Conservation (phyloP, 2,113 vertebrate species). For the Cyprinodon tularosa region DNA sequence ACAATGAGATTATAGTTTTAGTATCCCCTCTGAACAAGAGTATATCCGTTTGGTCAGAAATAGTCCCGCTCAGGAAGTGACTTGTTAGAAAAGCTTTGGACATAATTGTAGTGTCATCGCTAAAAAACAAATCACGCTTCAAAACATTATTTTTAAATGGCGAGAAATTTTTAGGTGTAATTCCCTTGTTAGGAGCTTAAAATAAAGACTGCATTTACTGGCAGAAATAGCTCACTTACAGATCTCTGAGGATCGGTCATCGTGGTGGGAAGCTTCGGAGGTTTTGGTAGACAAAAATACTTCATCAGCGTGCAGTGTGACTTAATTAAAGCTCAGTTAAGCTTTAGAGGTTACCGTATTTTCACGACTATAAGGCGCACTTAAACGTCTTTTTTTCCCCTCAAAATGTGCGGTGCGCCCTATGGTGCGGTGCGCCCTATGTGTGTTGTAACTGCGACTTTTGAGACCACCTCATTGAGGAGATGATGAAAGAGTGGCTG, state of each 20-base stretch:
- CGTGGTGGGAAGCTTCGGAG: neutral
- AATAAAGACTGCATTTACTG: neutral
- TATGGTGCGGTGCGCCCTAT: too few species aligned
- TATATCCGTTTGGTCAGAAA: constrained; percentile 4
- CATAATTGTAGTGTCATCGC: neutral
- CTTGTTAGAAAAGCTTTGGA: neutral
- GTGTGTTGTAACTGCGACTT: too few species aligned
- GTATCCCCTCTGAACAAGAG: constrained; percentile 9
- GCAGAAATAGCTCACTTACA: neutral
- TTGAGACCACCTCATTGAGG: too few species aligned
- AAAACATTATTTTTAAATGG: neutral
- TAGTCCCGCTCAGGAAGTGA: constrained; percentile 7
- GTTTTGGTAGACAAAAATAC: neutral
- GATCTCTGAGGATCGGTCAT: neutral
- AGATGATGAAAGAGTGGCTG: too few species aligned
- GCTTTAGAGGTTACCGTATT: too few species aligned
- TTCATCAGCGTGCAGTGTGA: constrained; percentile 3
- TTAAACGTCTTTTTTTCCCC: too few species aligned
- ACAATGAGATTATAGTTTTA: constrained; percentile 28
- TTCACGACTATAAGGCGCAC: too few species aligned
- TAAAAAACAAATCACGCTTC: neutral
- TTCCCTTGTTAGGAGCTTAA: constrained; percentile 9
- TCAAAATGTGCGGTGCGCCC: too few species aligned
- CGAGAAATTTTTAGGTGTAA: constrained; percentile 1
- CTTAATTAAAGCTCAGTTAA: neutral